A percentile compares a stretch with the other conserved stretches of the same genome.
Evolutionary conservation across 2,113 vertebrate genomes (phyloP).

Genomic region (Seriola aureovittata): DNA sequence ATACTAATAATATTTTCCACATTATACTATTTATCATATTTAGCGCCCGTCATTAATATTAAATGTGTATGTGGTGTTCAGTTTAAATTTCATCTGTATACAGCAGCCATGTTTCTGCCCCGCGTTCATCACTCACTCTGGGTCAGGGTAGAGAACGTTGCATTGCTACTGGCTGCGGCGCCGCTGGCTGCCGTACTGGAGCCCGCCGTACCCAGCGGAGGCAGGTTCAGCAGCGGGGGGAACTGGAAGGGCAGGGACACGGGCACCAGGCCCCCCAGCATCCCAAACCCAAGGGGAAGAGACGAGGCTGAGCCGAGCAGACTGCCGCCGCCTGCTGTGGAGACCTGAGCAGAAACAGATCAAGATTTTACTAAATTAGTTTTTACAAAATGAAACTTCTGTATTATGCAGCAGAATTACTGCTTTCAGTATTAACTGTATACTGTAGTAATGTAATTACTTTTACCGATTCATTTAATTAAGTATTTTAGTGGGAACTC

Average conservation of each 20-base stretch:
- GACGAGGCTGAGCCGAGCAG: conserved; percentile 90
- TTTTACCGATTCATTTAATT: neutral
- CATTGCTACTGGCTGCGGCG: conserved; percentile 77
- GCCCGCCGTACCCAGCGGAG: conserved; percentile 84
- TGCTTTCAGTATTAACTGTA: too few relatives aligned
- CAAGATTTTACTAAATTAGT: neutral
- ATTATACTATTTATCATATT: too few relatives aligned
- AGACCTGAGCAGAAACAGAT: conserved; percentile 85
- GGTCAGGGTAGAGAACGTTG: conserved; percentile 78
- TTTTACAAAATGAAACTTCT: too few relatives aligned
- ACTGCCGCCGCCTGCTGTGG: conserved; percentile 87
- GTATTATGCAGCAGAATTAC: too few relatives aligned
- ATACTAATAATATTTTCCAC: too few relatives aligned
- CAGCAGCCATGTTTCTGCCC: neutral
- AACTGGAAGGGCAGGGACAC: conserved; percentile 98
- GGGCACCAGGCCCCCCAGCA: conserved; percentile 97
- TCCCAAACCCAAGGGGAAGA: conserved; percentile 95
- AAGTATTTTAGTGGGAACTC: neutral
- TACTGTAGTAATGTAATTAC: too few relatives aligned
- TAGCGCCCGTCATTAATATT: neutral
- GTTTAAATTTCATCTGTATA: neutral
- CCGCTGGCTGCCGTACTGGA: conserved; percentile 80
- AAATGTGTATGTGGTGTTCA: neutral
- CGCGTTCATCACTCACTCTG: conserved; percentile 80
- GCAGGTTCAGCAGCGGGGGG: conserved; percentile 92